Evolutionary conservation across 2,797 vertebrate genomes (phyloP).

Genomic region (Gallirallus australis): DNA sequence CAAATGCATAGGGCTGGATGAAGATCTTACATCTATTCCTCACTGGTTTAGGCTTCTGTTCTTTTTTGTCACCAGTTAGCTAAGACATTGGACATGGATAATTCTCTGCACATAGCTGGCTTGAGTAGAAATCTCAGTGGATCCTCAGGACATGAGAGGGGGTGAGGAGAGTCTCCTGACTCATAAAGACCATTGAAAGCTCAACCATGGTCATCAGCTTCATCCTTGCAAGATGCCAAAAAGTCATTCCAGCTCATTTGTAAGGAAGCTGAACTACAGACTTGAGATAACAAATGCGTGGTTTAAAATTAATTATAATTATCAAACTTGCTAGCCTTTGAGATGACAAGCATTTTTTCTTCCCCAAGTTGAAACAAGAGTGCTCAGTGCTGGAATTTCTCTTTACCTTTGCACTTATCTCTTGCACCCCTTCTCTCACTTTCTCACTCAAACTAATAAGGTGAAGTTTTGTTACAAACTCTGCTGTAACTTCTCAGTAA

Average conservation of each 20-base stretch:
- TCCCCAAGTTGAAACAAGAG: neutral
- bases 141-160: neutral
- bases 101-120: neutral
- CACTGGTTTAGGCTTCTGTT: neutral
- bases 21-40: neutral
- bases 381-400: neutral
- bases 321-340: neutral
- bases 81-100: neutral
- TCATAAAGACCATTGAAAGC: neutral
- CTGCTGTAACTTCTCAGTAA: constrained; percentile 71
- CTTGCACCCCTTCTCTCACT: neutral
- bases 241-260: neutral
- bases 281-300: neutral
- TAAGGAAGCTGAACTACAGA: neutral
- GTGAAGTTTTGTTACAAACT: constrained; percentile 66
- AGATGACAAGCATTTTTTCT: neutral
- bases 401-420: neutral
- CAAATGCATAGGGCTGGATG: accelerated
- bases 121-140: neutral
- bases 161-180: neutral
- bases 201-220: neutral
- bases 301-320: neutral
- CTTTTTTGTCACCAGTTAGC: neutral
- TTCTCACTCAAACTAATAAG: constrained; percentile 27
- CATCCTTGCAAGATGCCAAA: neutral